Base-by-base conservation (phyloP, 2,888 invertebrate genomes). In the Plebejus anna region DNA sequence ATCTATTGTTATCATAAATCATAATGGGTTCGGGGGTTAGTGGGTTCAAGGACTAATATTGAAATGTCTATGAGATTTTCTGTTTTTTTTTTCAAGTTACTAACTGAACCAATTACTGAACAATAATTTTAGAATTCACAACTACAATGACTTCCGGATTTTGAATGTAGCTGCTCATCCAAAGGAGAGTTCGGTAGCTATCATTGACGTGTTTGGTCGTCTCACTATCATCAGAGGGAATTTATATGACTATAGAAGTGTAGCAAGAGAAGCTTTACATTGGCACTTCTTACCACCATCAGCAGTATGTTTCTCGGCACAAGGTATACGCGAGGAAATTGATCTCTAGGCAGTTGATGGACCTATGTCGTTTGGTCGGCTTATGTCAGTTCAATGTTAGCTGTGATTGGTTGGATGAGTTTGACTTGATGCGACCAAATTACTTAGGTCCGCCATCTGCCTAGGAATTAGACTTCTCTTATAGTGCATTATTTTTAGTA, bases 241-340 rank as follows among this genome's bases (percentile, higher is more conserved):
- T 80, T 82, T 94, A 42, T 91, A 84, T 82, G 84, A 89, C 76
- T 81, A 83, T 66, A 84, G 76, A 16, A 82, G 82, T 78, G 78
- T 88, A 7, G 89, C 88, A 1, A 86, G 86, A 76, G 94, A 94
- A 81, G 83, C 88, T 1, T 77, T 92, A 70, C 94, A 94, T 83
- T 94, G 94, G 94, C 94, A 94, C 82, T 88, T 86, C 77, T 82
- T 94, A 75, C 94, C 94, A 1, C 83, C 89, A 4, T 82, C 91
- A 61, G 88, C 92, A 38, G 84, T 87, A 36, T 86, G 87, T 79
- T 90, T 94, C 80, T 90, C 94, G n/a, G 78, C 84, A 70, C 86
- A 90, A 85, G 94, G 94, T 94, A 79, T 28, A 28, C 22, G 22
- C 0, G 22, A 22, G 22, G 22, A 22, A 22, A 22, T 22, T 22